These are phyloP conservation scores for Neomicropteryx cornuta DNA, from an alignment of 1,140 invertebrate species.

Conservation along the genomic window DNA sequence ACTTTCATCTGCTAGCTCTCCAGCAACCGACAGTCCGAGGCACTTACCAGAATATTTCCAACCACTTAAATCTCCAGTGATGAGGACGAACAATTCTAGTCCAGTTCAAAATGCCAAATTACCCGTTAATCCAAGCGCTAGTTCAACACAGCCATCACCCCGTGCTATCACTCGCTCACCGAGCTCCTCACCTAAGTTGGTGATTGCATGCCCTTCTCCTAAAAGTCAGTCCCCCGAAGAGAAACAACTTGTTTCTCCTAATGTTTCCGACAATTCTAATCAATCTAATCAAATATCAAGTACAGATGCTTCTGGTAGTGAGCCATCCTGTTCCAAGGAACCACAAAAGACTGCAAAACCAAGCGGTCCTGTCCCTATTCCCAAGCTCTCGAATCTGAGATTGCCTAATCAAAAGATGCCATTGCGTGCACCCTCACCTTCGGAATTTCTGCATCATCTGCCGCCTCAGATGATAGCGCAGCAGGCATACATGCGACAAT, in stretches of 20 bases:
- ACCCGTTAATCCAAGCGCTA: conserved; percentile 9
- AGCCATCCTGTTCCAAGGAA: conserved; percentile 24
- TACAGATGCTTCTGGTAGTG: conserved; percentile 20
- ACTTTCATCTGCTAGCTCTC: conserved; percentile 3
- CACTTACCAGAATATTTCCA: conserved; percentile 14
- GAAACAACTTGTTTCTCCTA: conserved; percentile 24
- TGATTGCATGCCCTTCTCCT: conserved; percentile 25
- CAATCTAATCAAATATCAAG: conserved; percentile 33
- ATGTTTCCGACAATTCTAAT: conserved; percentile 21
- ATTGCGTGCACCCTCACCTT: too few relatives aligned
- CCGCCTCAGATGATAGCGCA: conserved; percentile 5
- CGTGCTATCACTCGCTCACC: conserved; percentile 36
- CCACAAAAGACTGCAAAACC: conserved; percentile 25
- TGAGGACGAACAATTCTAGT: conserved; percentile 6
- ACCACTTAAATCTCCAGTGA: conserved; percentile 4
- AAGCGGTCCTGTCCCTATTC: too few relatives aligned
- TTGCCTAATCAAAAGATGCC: too few relatives aligned
- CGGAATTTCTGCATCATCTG: too few relatives aligned
- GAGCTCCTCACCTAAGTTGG: conserved; percentile 38
- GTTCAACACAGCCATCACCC: conserved; percentile 24
- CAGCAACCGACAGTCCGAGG: conserved; percentile 11
- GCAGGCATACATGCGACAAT: conserved; percentile 11
- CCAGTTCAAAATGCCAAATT: conserved; percentile 5
- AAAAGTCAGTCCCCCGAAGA: conserved; percentile 24
- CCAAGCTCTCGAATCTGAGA: too few relatives aligned